Evolutionary conservation across 2,797 vertebrate species (phyloP).

Genomic region (Glossophaga mutica): DNA sequence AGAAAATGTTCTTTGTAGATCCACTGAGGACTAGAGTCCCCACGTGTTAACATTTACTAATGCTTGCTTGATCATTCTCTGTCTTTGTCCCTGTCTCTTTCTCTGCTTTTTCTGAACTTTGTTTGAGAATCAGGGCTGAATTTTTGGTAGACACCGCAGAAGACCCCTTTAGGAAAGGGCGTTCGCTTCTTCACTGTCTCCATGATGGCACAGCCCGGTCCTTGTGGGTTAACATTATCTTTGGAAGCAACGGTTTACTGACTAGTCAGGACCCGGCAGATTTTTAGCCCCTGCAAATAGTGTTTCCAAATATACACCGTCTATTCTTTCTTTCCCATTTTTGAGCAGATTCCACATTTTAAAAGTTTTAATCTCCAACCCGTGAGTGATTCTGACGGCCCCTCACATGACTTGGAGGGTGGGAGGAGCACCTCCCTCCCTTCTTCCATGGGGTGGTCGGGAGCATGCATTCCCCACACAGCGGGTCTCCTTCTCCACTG

Average conservation of each 20-base stretch:
- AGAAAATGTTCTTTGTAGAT: background rate
- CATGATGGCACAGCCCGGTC: background rate
- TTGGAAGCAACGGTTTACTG: background rate
- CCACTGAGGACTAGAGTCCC: background rate
- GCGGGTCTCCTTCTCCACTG: background rate
- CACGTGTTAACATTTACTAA: background rate
- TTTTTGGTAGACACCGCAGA: background rate
- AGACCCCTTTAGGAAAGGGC: background rate
- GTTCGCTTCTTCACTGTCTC: background rate
- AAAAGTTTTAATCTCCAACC: background rate
- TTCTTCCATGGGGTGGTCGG: background rate
- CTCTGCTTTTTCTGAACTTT: background rate
- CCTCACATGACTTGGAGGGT: background rate
- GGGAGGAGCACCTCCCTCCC: background rate
- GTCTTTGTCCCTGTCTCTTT: background rate
- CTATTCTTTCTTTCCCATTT: background rate
- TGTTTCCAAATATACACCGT: background rate
- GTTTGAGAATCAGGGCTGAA: background rate
- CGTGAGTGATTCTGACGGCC: background rate
- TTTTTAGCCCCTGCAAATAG: background rate
- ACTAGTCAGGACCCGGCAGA: background rate
- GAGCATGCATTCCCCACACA: background rate
- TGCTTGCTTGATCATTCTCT: background rate
- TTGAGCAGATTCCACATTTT: background rate
- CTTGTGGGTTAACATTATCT: background rate